phyloP scores from a whole-genome alignment of 1,140 invertebrate genomes.

The Papilio machaon region DNA sequence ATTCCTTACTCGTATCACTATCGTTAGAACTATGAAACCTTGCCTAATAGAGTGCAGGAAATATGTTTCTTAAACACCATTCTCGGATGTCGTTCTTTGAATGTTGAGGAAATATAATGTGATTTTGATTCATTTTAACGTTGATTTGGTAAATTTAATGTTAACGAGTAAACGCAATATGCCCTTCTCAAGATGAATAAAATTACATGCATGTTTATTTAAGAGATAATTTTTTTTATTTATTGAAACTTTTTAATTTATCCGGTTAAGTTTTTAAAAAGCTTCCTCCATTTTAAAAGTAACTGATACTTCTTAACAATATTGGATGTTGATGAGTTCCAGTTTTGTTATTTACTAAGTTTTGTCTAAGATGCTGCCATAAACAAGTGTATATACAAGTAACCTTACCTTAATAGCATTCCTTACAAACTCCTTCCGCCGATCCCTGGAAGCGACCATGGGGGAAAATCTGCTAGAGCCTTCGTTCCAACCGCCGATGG shows the following conservation, averaged over 20 bases:
- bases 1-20: background rate
- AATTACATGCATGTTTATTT: background rate
- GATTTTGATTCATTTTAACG: background rate
- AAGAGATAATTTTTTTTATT: background rate
- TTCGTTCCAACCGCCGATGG: constrained; percentile 98
- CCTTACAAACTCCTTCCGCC: constrained; percentile 91
- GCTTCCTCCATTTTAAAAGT: too few species aligned
- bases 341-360: too few species aligned
- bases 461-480: constrained; percentile 93
- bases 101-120: background rate
- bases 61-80: constrained; percentile 13
- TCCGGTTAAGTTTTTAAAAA: background rate
- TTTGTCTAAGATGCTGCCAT: too few species aligned
- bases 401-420: constrained; percentile 87
- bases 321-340: too few species aligned
- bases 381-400: background rate
- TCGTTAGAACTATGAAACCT: background rate
- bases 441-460: constrained; percentile 89
- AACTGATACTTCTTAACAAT: background rate
- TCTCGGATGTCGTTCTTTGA: background rate
- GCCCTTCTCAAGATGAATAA: background rate
- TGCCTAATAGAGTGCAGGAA: constrained; percentile 9
- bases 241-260: background rate
- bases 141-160: background rate
- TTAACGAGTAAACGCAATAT: background rate